phyloP scores from a whole-genome alignment of 23 tunicate species.

The Aplidium turbinatum region DNA sequence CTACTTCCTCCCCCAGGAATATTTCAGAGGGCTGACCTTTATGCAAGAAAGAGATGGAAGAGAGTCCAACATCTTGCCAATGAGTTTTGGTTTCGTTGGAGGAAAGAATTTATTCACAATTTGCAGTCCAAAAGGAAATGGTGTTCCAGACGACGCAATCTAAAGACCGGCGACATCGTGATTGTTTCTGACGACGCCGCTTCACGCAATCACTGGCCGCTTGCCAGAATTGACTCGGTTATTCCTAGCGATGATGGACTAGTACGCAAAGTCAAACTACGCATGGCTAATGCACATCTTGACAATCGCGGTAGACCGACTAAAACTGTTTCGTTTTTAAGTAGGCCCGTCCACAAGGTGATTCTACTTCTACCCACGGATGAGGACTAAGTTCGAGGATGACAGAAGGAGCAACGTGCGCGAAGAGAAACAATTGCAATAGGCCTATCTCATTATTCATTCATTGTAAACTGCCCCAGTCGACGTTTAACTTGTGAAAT shows the following conservation, averaged over 20 bases:
- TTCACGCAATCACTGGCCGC: conserved; percentile 15
- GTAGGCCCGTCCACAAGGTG: conserved; percentile 20
- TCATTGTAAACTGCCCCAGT: no score
- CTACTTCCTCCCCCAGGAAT: conserved; percentile 30
- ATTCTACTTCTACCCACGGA: no score
- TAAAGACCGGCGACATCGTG: conserved; percentile 21
- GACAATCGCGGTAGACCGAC: background rate
- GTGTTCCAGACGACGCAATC: background rate
- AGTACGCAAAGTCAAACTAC: conserved; percentile 10
- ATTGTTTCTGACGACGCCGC: background rate
- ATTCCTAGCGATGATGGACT: conserved; percentile 10
- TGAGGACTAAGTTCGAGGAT: no score
- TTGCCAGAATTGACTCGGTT: background rate
- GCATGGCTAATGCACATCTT: background rate
- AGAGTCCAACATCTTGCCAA: conserved; percentile 27
- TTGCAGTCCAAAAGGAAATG: conserved; percentile 1
- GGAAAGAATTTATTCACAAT: conserved; percentile 21
- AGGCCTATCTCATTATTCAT: no score
- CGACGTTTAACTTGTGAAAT: no score
- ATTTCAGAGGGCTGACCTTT: conserved; percentile 13
- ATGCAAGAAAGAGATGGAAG: conserved; percentile 12
- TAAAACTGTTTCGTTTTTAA: background rate
- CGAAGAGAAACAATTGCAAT: no score
- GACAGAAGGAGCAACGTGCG: no score
- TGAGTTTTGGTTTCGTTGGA: conserved; percentile 30